These are phyloP conservation scores for Cataglyphis altisquamis DNA, from an alignment of 2,888 invertebrate species.

Conservation along the genomic window DNA sequence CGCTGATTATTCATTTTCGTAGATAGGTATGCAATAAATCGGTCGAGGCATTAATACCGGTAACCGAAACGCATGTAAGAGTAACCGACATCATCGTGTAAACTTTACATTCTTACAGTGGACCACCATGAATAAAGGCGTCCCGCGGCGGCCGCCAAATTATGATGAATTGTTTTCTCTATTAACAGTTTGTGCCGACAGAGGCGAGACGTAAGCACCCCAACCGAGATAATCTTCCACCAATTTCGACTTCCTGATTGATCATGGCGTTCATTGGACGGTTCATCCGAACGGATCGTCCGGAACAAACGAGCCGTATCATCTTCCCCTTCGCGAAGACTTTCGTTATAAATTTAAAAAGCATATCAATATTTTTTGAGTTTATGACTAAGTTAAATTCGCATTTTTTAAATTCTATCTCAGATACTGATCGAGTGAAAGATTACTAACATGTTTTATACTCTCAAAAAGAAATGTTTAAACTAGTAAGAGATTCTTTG, in stretches of 20 bases:
- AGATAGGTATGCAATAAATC: slow-evolving; percentile 19
- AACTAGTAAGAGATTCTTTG: background rate
- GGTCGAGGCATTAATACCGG: slow-evolving; percentile 12
- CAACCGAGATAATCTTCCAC: slow-evolving; percentile 78
- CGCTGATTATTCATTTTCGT: slow-evolving; percentile 5
- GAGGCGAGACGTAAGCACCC: slow-evolving; percentile 72
- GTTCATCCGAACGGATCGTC: slow-evolving; percentile 49
- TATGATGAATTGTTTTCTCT: slow-evolving; percentile 78
- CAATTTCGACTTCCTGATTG: slow-evolving; percentile 77
- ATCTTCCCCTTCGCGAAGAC: background rate
- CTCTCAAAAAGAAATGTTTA: slow-evolving; percentile 44
- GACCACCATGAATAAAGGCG: slow-evolving; percentile 56
- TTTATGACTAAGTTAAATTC: slow-evolving; percentile 19
- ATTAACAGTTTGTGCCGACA: slow-evolving; percentile 76
- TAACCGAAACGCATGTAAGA: slow-evolving; percentile 36
- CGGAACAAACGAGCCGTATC: slow-evolving; percentile 23
- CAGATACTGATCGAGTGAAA: background rate
- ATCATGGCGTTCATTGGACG: slow-evolving; percentile 69
- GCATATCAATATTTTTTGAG: background rate
- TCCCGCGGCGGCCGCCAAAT: slow-evolving; percentile 75
- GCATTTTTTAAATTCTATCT: slow-evolving; percentile 2
- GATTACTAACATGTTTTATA: background rate
- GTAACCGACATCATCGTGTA: slow-evolving; percentile 39
- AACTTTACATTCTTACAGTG: slow-evolving; percentile 64
- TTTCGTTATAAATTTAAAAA: slow-evolving; percentile 49